Conservation (phyloP, 2,113 vertebrate species). For the Callocephalon fimbriatum region DNA sequence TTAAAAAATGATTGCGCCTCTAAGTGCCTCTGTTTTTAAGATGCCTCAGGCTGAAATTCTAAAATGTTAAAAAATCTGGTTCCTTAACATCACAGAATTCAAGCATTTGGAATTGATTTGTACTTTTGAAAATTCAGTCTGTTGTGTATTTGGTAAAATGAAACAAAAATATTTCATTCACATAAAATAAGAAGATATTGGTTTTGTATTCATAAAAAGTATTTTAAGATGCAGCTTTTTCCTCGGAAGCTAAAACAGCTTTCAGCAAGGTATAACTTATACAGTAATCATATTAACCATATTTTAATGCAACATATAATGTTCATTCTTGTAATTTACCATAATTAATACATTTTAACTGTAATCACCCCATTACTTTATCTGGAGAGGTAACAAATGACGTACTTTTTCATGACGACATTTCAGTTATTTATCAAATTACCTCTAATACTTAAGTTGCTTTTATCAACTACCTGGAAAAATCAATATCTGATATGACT, state of each 20-base stretch:
- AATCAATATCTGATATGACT: background rate
- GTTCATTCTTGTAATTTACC: background rate
- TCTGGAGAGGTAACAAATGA: background rate
- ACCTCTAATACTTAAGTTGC: background rate
- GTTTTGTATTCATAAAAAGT: background rate
- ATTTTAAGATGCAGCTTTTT: background rate
- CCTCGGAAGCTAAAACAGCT: background rate
- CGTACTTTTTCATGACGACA: background rate
- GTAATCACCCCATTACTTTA: background rate
- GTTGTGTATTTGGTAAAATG: background rate
- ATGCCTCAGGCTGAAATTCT: background rate
- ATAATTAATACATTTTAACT: background rate
- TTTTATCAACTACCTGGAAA: background rate
- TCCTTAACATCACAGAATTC: background rate
- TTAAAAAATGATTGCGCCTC: background rate
- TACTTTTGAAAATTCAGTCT: background rate
- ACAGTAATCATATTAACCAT: background rate
- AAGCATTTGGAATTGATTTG: background rate
- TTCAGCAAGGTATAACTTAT: background rate
- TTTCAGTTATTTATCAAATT: constrained; percentile 41
- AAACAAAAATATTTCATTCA: background rate
- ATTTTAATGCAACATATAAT: background rate
- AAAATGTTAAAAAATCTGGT: background rate
- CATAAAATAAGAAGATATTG: background rate
- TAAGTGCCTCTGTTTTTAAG: background rate